These are phyloP conservation scores for Maconellicoccus hirsutus DNA, from an alignment of 1,140 invertebrate species.

Conservation along the genomic window DNA sequence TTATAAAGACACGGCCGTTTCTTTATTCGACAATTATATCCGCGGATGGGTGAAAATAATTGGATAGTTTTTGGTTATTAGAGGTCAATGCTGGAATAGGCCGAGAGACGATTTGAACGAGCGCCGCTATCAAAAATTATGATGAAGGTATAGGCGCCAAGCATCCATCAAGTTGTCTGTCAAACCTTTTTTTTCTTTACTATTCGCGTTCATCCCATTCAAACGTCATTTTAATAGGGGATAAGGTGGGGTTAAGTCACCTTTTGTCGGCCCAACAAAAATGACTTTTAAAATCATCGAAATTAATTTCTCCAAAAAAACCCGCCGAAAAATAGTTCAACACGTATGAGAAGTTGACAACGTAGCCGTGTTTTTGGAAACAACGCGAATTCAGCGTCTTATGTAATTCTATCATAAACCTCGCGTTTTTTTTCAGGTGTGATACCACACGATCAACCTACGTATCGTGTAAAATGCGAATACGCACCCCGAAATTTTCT, in stretches of 20 bases:
- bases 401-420: no score
- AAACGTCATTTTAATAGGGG: slow-evolving; percentile 16
- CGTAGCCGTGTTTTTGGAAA: no score
- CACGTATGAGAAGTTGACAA: no score
- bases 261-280: slow-evolving; percentile 7
- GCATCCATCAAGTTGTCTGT: slow-evolving; percentile 20
- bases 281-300: slow-evolving; percentile 17
- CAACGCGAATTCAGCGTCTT: no score
- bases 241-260: neutral
- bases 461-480: slow-evolving; percentile 1
- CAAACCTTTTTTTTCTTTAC: slow-evolving; percentile 15
- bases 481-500: slow-evolving; percentile 8
- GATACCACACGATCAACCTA: neutral
- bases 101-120: neutral
- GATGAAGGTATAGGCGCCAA: slow-evolving; percentile 19
- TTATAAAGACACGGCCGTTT: slow-evolving; percentile 3
- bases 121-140: slow-evolving; percentile 22
- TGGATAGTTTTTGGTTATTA: slow-evolving; percentile 20
- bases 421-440: neutral
- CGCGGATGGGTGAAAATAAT: slow-evolving; percentile 19
- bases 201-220: slow-evolving; percentile 1
- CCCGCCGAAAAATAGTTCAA: neutral
- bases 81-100: neutral
- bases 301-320: slow-evolving; percentile 10
- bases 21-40: slow-evolving; percentile 19